phyloP scores from a whole-genome alignment of 2,797 vertebrate genomes.

The Myotis pilosus region DNA sequence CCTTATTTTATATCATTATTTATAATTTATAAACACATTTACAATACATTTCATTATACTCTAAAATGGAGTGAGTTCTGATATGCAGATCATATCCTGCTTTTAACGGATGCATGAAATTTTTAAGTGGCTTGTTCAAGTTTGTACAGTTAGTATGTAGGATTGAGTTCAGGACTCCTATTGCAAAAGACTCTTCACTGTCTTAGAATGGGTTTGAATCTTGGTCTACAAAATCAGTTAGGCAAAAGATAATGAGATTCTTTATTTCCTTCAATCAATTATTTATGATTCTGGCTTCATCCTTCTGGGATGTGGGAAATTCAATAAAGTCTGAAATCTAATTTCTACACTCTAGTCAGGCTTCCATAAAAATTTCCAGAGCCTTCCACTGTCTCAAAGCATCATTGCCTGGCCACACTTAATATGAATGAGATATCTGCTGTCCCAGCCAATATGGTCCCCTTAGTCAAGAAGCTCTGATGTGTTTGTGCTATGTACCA shows the following conservation, averaged over 20 bases:
- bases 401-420: background rate
- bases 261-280: slow-evolving; percentile 18
- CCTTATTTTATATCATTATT: background rate
- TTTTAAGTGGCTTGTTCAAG: background rate
- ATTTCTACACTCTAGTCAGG: background rate
- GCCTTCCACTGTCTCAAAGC: background rate
- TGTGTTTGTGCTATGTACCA: background rate
- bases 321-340: slow-evolving; percentile 5
- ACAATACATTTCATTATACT: slow-evolving; percentile 6
- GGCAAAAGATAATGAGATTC: background rate
- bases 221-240: background rate
- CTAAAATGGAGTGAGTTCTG: background rate
- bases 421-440: background rate
- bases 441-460: background rate
- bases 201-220: background rate
- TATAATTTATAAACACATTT: slow-evolving; percentile 38
- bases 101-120: background rate
- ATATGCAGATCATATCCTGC: background rate
- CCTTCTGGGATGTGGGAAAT: slow-evolving; percentile 2
- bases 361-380: background rate
- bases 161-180: background rate
- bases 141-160: background rate
- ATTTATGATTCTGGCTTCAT: slow-evolving; percentile 27
- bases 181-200: background rate
- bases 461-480: background rate